Evolutionary conservation across 2,888 invertebrate genomes (phyloP).

Genomic region (Helobdella robusta): DNA sequence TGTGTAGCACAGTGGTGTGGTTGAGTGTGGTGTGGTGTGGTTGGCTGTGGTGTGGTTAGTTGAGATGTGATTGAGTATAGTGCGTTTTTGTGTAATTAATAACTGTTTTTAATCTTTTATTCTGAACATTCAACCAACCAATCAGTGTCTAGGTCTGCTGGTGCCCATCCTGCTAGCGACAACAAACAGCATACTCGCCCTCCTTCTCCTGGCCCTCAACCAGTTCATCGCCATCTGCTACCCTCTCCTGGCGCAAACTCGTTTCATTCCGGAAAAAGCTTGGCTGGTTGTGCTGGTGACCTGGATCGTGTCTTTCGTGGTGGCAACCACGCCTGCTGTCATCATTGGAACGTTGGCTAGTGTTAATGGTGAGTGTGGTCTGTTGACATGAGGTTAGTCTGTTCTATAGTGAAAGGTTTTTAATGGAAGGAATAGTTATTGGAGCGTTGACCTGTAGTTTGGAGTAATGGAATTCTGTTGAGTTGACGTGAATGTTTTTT

Average conservation of each 20-base stretch:
- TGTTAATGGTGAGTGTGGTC: neutral
- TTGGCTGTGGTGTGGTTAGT: too few relatives aligned
- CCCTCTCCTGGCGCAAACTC: constrained; percentile 34
- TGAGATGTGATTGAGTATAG: too few relatives aligned
- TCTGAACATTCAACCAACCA: too few relatives aligned
- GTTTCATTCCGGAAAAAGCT: constrained; percentile 30
- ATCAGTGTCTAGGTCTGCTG: constrained; percentile 4
- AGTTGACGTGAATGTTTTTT: too few relatives aligned
- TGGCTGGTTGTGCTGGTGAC: constrained; percentile 27
- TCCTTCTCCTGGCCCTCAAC: constrained; percentile 35
- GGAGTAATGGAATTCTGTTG: too few relatives aligned
- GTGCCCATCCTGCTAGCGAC: constrained; percentile 20
- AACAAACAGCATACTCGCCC: constrained; percentile 32
- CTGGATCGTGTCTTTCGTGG: constrained; percentile 32
- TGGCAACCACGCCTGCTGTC: constrained; percentile 31
- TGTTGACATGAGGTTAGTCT: neutral
- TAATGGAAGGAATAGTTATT: too few relatives aligned
- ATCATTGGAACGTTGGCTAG: constrained; percentile 15
- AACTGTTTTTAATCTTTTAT: too few relatives aligned
- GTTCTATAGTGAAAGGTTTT: too few relatives aligned
- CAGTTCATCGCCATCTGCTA: constrained; percentile 36
- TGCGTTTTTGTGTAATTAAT: too few relatives aligned
- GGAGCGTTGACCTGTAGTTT: too few relatives aligned
- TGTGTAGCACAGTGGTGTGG: too few relatives aligned
- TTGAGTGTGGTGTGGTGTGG: too few relatives aligned